These are phyloP conservation scores for Nomia melanderi DNA, from an alignment of 1,140 invertebrate species.

Conservation along the genomic window DNA sequence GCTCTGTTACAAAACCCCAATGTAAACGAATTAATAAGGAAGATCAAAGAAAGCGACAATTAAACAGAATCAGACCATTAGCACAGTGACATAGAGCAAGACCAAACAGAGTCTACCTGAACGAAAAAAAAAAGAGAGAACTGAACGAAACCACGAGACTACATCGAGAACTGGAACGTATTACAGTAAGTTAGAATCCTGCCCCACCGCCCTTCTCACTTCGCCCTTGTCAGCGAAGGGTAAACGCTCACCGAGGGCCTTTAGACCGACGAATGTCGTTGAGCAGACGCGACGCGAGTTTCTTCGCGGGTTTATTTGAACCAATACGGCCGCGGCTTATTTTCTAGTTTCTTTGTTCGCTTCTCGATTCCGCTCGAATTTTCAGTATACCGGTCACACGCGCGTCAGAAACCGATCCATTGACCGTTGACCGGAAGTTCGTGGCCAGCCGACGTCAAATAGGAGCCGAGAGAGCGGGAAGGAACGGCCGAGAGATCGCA, in stretches of 20 bases:
- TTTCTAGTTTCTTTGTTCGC: too few relatives aligned
- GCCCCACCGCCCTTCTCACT: not conserved
- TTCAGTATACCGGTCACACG: not conserved
- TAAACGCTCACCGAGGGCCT: slow-evolving; percentile 30
- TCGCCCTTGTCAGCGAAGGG: slow-evolving; percentile 25
- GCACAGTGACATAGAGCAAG: too few relatives aligned
- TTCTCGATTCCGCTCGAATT: not conserved
- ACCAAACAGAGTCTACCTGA: too few relatives aligned
- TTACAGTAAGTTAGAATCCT: not conserved
- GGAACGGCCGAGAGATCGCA: not conserved
- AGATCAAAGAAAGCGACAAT: too few relatives aligned
- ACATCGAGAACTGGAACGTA: not conserved
- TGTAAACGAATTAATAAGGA: too few relatives aligned
- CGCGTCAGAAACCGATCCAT: not conserved
- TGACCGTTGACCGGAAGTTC: not conserved
- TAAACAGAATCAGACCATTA: too few relatives aligned
- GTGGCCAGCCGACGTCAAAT: not conserved
- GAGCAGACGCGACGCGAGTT: slow-evolving; percentile 9
- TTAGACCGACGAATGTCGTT: slow-evolving; percentile 7
- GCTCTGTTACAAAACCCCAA: too few relatives aligned
- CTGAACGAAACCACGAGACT: not conserved
- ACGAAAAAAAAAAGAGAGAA: not conserved
- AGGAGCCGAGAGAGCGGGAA: not conserved
- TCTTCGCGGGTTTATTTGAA: too few relatives aligned
- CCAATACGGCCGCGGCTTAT: too few relatives aligned